Evolutionary conservation across 2,888 invertebrate genomes (phyloP), one percentile per base, ranked within the genome.

Genomic region (Plagodis pulveraria): DNA sequence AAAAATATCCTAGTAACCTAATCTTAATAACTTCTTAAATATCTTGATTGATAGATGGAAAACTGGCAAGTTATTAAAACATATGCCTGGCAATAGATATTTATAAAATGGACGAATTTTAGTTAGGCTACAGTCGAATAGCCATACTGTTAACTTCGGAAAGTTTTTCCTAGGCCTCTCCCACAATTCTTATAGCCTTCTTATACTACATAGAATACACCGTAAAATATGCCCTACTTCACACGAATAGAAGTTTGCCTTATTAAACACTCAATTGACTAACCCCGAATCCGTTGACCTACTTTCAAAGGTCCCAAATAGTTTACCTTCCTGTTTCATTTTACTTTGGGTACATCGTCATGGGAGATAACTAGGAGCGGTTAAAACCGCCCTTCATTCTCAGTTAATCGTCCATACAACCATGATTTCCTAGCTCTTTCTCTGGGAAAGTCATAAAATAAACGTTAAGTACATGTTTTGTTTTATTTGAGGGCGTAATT

Each of bases 231-330:
- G 8, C 36, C 8, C 6, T 7, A 8, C 36, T 36, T 8, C 36
- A 36, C 36, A 36, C 36, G 36, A 36, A 6, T 40, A 5, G 36
- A 46, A 54, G 42, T 43, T 54, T 35, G n/a, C 12, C 33, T 53
- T 54, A 60, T 60, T 58, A 54, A 62, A 48, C 58, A 54, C 53
- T 59, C 53, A 56, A 52, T 60, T 57, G 57, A 52, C 50, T 50
- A 38, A 32, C 51, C 60, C 59, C 43, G 62, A 54, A 56, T 62
- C 36, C 58, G 57, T 62, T 63, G 64, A 64, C 68, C 68, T 58
- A 66, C 50, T 68, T 68, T 61, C 49, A 36, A 52, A 52, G 49
- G 51, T 52, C 56, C 57, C 56, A 59, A 56, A 60, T 62, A 64
- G 56, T 58, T 60, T 48, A 54, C 50, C 55, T 47, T 60, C 55